These are phyloP conservation scores for Drosophila pseudoananassae DNA, from an alignment of 1,140 invertebrate species.

Conservation along the genomic window DNA sequence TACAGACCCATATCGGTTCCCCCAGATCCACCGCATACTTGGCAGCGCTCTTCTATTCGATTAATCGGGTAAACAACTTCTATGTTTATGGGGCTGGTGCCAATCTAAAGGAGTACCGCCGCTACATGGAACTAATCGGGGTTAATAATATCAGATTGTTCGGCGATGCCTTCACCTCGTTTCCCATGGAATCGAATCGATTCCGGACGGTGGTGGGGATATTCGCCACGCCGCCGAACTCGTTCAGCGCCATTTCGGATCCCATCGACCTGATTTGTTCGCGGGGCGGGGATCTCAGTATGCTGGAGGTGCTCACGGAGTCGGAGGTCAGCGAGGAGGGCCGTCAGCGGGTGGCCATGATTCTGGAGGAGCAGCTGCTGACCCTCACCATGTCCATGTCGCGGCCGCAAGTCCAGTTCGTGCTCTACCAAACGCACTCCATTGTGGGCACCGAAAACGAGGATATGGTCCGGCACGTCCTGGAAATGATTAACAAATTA, in stretches of 20 bases:
- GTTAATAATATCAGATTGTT: slow-evolving; percentile 86
- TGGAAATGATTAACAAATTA: slow-evolving; percentile 87
- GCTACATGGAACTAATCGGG: slow-evolving; percentile 85
- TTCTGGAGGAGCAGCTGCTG: slow-evolving; percentile 88
- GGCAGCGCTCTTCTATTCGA: slow-evolving; percentile 87
- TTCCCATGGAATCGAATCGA: slow-evolving; percentile 85
- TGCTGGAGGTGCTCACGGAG: slow-evolving; percentile 88
- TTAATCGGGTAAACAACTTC: slow-evolving; percentile 86
- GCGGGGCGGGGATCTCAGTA: slow-evolving; percentile 88
- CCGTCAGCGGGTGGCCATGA: slow-evolving; percentile 86
- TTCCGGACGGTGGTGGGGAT: slow-evolving; percentile 89
- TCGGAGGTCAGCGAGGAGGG: slow-evolving; percentile 87
- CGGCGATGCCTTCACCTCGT: slow-evolving; percentile 86
- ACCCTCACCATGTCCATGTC: slow-evolving; percentile 88
- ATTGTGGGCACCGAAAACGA: slow-evolving; percentile 88
- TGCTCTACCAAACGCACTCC: slow-evolving; percentile 89
- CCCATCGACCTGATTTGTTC: slow-evolving; percentile 89
- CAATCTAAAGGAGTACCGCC: slow-evolving; percentile 85
- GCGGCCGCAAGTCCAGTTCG: slow-evolving; percentile 89
- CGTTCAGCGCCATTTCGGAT: slow-evolving; percentile 90
- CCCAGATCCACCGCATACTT: slow-evolving; percentile 90
- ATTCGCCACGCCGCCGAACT: slow-evolving; percentile 90
- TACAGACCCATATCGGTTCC: slow-evolving; percentile 90
- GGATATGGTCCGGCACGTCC: slow-evolving; percentile 86
- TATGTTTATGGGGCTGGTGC: slow-evolving; percentile 86